Percentiles rank a stretch among this genome's conserved stretches.
These are phyloP conservation scores for Calidris pygmaea DNA, from an alignment of 2,113 vertebrate genomes.

Conservation along the genomic window DNA sequence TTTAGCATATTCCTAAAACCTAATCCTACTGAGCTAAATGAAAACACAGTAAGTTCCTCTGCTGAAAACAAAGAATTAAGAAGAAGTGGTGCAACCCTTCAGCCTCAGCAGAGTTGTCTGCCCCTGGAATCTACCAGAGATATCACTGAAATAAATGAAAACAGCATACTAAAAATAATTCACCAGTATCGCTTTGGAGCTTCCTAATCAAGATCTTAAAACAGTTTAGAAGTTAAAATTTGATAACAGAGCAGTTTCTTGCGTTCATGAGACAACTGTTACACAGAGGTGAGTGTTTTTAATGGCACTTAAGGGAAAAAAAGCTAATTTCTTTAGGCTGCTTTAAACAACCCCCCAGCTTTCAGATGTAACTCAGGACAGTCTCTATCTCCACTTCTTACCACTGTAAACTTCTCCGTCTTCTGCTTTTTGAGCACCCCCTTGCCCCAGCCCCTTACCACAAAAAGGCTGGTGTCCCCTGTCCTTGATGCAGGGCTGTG, in stretches of 20 bases:
- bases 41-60: neutral
- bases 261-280: neutral
- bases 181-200: neutral
- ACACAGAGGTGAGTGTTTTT: neutral
- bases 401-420: neutral
- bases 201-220: neutral
- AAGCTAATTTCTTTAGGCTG: neutral
- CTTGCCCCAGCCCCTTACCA: too few relatives aligned
- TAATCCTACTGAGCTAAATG: neutral
- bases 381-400: neutral
- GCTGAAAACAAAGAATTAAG: neutral
- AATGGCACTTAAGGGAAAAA: accelerated
- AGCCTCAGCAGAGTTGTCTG: neutral
- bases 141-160: neutral
- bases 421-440: neutral
- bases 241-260: neutral
- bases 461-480: accelerated
- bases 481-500: neutral
- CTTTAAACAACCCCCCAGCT: neutral
- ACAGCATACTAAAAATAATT: neutral
- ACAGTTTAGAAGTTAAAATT: neutral
- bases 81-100: neutral
- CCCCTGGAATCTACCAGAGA: neutral
- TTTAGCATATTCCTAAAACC: neutral
- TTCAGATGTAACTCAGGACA: neutral